A percentile compares a stretch with the other conserved stretches of the same genome.
These are phyloP conservation scores for Zhuqinia jingwanae DNA, from an alignment of 2,888 invertebrate genomes.

Conservation along the genomic window DNA sequence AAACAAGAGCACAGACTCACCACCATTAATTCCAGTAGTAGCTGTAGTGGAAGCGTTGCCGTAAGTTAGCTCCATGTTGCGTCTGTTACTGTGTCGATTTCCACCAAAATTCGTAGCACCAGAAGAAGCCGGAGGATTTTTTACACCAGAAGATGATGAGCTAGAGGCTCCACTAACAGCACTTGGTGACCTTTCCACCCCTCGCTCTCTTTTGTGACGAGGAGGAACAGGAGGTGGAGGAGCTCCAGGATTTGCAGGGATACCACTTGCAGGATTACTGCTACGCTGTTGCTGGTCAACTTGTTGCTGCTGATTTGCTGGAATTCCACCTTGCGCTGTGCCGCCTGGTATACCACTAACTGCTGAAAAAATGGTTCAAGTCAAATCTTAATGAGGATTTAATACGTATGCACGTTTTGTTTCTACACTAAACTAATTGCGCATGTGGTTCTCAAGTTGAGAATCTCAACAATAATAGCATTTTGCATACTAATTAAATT, in stretches of 20 bases:
- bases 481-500: slow-evolving; percentile 33
- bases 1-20: slow-evolving; percentile 14
- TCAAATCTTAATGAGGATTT: not conserved
- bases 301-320: slow-evolving; percentile 18
- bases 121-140: slow-evolving; percentile 29
- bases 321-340: slow-evolving; percentile 30
- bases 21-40: slow-evolving; percentile 57
- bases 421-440: not conserved
- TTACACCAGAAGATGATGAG: slow-evolving; percentile 32
- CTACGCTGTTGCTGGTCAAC: slow-evolving; percentile 29
- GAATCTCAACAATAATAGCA: not conserved
- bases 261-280: slow-evolving; percentile 35
- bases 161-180: slow-evolving; percentile 59
- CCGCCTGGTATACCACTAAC: slow-evolving; percentile 65
- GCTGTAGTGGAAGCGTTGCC: slow-evolving; percentile 6
- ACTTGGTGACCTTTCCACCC: slow-evolving; percentile 74
- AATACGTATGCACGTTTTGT: no score
- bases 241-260: slow-evolving; percentile 57
- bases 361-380: not conserved
- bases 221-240: slow-evolving; percentile 79
- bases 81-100: slow-evolving; percentile 63
- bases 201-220: slow-evolving; percentile 75
- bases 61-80: slow-evolving; percentile 63
- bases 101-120: slow-evolving; percentile 59
- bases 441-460: no score